A percentile compares a stretch with the other conserved stretches of the same genome.
phyloP scores from a whole-genome alignment of 23 tunicate genomes.

The Aplidium turbinatum region DNA sequence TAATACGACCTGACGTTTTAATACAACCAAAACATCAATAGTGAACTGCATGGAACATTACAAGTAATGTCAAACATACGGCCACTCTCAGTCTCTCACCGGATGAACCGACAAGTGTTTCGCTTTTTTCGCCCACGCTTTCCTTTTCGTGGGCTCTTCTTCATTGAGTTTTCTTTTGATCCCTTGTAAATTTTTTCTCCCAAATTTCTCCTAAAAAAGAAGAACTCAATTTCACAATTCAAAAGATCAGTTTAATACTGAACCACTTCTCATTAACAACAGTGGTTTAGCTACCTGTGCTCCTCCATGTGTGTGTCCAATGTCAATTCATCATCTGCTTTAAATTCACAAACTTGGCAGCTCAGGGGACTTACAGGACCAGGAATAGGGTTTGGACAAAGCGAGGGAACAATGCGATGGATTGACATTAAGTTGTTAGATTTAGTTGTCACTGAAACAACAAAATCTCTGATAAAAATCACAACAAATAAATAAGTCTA shows the following conservation, averaged over 20 bases:
- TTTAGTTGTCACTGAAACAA: neutral
- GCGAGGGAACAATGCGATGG: slow-evolving; percentile 24
- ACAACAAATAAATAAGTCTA: neutral
- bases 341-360: slow-evolving; percentile 51
- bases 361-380: neutral
- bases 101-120: slow-evolving; percentile 41
- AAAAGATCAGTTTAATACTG: no score
- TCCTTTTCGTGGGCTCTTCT: neutral
- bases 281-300: slow-evolving; percentile 49
- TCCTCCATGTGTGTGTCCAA: slow-evolving; percentile 60
- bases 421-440: neutral
- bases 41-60: no score
- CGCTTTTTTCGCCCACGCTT: slow-evolving; percentile 39
- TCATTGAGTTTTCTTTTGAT: neutral
- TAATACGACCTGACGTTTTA: no score
- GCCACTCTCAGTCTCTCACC: no score
- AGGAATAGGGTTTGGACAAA: slow-evolving; percentile 15
- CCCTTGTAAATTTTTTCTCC: neutral
- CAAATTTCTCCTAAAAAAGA: neutral
- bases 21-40: no score
- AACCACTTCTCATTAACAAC: neutral
- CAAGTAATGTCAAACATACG: no score
- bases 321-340: slow-evolving; percentile 29
- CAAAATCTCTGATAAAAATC: neutral
- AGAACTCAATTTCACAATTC: no score